A percentile compares a stretch with the other conserved stretches of the same genome.
phyloP scores from a whole-genome alignment of 2,797 vertebrate genomes.

The Rhynchonycteris naso region DNA sequence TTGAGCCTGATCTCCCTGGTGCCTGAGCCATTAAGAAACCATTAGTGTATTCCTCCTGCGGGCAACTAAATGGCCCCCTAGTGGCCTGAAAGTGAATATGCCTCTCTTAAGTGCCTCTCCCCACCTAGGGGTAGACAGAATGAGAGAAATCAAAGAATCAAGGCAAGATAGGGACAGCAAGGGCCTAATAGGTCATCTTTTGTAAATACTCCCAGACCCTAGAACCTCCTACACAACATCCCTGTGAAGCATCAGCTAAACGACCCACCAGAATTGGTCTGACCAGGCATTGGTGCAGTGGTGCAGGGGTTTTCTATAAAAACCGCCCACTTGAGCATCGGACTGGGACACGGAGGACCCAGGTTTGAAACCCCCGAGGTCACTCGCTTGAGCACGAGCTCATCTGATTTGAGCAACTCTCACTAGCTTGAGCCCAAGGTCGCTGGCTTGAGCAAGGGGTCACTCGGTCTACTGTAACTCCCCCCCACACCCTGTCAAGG shows the following conservation, averaged over 20 bases:
- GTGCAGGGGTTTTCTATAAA: no score
- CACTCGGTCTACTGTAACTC: no score
- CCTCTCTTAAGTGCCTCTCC: conserved; percentile 66
- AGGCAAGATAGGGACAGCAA: conserved; percentile 18
- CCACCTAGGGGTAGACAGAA: not conserved
- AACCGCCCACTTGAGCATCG: no score
- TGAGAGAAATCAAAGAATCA: conserved; percentile 25
- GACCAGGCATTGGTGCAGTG: no score
- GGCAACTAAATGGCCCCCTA: conserved; percentile 78
- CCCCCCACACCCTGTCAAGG: no score
- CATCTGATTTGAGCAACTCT: no score
- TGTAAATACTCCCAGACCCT: not conserved
- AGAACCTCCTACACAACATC: not conserved
- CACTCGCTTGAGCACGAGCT: no score
- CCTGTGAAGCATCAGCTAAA: not conserved
- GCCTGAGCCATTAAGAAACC: conserved; percentile 80
- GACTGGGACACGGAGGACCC: no score
- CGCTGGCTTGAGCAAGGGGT: no score
- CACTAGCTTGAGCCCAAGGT: no score
- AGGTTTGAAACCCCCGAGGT: no score
- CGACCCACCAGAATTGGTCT: not conserved
- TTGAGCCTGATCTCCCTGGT: conserved; percentile 75
- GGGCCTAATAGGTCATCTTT: conserved; percentile 27
- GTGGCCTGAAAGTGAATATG: conserved; percentile 76
- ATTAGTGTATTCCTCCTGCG: conserved; percentile 69